Evolutionary conservation across 2,797 vertebrate genomes (phyloP).

Genomic region (Hippopotamyrus pictus): DNA sequence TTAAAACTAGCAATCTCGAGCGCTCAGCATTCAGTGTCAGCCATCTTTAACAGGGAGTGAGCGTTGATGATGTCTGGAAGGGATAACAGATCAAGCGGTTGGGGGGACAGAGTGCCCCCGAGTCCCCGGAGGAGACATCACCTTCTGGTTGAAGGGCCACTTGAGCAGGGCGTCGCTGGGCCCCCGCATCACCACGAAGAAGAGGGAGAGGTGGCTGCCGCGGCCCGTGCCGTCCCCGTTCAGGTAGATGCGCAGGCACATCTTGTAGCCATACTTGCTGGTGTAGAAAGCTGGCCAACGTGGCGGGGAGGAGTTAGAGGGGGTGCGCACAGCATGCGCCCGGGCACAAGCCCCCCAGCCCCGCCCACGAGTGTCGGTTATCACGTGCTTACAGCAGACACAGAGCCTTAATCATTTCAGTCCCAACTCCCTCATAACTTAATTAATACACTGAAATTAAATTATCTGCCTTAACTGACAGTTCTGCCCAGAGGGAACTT

Average conservation of each 20-base stretch:
- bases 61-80: neutral
- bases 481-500: constrained; percentile 1
- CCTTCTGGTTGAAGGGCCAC: constrained; percentile 99
- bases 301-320: neutral
- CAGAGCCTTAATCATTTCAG: neutral
- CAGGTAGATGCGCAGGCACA: constrained; percentile 92
- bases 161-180: constrained; percentile 85
- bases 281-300: constrained; percentile 85
- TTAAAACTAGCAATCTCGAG: neutral
- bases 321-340: neutral
- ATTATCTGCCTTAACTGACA: neutral
- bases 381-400: neutral
- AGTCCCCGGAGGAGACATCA: constrained; percentile 33
- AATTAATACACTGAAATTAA: constrained; percentile 2
- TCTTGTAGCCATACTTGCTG: constrained; percentile 96
- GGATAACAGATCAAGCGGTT: neutral
- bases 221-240: constrained; percentile 91
- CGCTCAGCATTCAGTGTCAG: neutral
- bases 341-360: neutral
- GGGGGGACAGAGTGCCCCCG: neutral
- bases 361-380: neutral
- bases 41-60: neutral
- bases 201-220: constrained; percentile 85
- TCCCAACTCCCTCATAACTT: neutral
- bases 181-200: constrained; percentile 97